These are phyloP conservation scores for Protomyctophum bolini DNA, from an alignment of 2,113 vertebrate genomes.

Conservation along the genomic window DNA sequence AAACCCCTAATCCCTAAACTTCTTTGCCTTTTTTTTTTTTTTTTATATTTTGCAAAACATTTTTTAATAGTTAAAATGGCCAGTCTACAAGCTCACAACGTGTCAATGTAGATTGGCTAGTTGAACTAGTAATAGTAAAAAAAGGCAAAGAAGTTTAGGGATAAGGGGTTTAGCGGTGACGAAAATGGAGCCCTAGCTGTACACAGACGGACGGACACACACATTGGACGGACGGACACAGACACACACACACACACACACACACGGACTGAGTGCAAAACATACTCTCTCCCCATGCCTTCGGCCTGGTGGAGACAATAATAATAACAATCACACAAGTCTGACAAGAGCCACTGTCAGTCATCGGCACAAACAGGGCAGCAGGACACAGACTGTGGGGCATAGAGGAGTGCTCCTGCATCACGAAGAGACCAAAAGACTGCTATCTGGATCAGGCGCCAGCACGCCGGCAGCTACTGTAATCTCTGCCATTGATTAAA, in stretches of 20 bases:
- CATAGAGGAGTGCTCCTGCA: constrained; percentile 14
- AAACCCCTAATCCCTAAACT: too few species aligned
- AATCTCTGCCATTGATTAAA: constrained; percentile 74
- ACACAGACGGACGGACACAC: too few species aligned
- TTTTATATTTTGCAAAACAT: too few species aligned
- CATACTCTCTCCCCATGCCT: too few species aligned
- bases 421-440: constrained; percentile 43
- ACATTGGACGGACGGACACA: background rate
- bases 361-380: constrained; percentile 46
- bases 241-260: background rate
- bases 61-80: too few species aligned
- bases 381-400: constrained; percentile 17
- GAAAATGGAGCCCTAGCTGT: too few species aligned
- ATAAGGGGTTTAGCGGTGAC: too few species aligned
- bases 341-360: constrained; percentile 65
- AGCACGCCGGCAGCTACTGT: constrained; percentile 64
- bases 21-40: too few species aligned
- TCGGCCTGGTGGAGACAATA: background rate
- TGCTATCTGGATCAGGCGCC: constrained; percentile 59
- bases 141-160: too few species aligned
- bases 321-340: constrained; percentile 39
- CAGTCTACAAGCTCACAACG: too few species aligned
- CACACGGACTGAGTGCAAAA: background rate
- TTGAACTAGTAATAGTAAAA: too few species aligned
- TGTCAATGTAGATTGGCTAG: too few species aligned